phyloP scores from a whole-genome alignment of 2,113 vertebrate genomes.

The Trematomus loennbergii region DNA sequence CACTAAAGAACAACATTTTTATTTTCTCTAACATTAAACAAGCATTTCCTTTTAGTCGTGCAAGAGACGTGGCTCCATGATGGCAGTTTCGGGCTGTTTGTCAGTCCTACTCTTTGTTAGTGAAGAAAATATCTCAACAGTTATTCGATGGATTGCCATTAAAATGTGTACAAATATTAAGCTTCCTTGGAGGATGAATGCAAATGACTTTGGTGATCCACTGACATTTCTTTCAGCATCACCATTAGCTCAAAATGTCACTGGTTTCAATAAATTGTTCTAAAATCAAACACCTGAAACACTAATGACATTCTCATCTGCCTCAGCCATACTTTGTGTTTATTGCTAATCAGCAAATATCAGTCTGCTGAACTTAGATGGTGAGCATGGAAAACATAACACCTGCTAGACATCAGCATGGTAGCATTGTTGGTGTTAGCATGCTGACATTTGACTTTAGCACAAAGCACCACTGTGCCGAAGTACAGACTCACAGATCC shows the following conservation, averaged over 20 bases:
- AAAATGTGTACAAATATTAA: no score
- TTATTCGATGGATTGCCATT: no score
- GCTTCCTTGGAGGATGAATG: no score
- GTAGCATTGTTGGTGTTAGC: neutral
- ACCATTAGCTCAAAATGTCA: no score
- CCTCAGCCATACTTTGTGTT: no score
- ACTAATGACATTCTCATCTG: no score
- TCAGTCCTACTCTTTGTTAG: neutral
- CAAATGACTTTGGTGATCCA: no score
- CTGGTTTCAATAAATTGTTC: no score
- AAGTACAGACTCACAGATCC: neutral
- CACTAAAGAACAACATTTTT: neutral
- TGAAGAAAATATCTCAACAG: neutral
- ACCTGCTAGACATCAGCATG: neutral
- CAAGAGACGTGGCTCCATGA: neutral
- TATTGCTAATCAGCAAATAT: no score
- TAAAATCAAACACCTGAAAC: no score
- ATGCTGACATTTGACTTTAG: slow-evolving; percentile 1
- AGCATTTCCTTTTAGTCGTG: neutral
- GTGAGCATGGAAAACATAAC: neutral
- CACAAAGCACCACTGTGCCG: no score
- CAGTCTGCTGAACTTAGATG: neutral
- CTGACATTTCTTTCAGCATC: no score
- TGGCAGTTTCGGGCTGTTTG: neutral
- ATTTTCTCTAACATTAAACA: neutral